A percentile compares a stretch with the other conserved stretches of the same genome.
Evolutionary conservation across 1,140 invertebrate species (phyloP).

Genomic region (Ips nitidus): DNA sequence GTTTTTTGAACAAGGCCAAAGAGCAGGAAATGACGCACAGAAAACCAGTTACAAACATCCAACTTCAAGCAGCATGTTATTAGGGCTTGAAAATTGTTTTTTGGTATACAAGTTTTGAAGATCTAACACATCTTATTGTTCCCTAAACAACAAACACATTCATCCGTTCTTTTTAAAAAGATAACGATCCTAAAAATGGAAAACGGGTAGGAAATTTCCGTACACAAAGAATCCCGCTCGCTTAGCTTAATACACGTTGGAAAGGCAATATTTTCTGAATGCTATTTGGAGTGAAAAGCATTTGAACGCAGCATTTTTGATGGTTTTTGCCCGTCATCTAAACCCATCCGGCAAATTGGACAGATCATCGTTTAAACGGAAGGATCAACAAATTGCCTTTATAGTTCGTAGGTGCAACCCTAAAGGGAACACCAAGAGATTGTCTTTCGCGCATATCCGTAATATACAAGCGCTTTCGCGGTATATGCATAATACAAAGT

Average conservation of each 20-base stretch:
- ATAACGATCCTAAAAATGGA: constrained; percentile 3
- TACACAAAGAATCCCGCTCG: constrained; percentile 1
- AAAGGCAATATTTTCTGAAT: constrained; percentile 1
- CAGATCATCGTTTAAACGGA: too few species aligned
- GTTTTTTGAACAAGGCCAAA: neutral
- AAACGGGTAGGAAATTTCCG: neutral
- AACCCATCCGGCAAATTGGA: too few species aligned
- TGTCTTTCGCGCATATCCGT: constrained; percentile 3
- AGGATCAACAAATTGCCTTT: too few species aligned
- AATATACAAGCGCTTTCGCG: constrained; percentile 11
- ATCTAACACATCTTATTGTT: too few species aligned
- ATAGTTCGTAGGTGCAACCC: neutral
- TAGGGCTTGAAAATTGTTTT: too few species aligned
- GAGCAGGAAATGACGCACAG: neutral
- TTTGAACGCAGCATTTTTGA: neutral
- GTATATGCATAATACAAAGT: constrained; percentile 11
- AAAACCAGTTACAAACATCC: neutral
- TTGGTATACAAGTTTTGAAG: too few species aligned
- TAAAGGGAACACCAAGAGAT: neutral
- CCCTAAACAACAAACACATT: neutral
- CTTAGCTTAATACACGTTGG: constrained; percentile 3
- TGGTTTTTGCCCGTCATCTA: too few species aligned
- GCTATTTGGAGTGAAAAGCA: constrained; percentile 1
- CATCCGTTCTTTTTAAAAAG: neutral
- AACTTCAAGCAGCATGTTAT: too few species aligned